A percentile compares a stretch with the other conserved stretches of the same genome.
These are phyloP conservation scores for Pangasianodon gigas DNA, from an alignment of 2,113 vertebrate species.

Conservation along the genomic window DNA sequence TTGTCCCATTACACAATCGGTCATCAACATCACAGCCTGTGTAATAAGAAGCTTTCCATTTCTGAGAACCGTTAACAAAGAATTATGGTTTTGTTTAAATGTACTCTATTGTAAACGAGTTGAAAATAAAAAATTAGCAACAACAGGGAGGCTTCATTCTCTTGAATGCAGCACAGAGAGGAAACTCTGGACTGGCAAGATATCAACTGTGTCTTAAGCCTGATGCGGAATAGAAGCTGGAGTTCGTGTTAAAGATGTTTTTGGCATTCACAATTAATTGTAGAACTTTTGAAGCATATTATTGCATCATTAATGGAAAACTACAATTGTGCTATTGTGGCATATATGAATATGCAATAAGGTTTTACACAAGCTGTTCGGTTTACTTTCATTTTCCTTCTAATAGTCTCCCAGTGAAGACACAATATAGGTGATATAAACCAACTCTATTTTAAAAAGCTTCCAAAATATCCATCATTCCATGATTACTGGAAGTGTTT, in stretches of 20 bases:
- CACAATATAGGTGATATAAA: not conserved
- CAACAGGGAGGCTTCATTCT: not conserved
- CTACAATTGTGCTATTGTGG: not conserved
- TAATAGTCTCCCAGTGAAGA: not conserved
- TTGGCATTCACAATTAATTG: not conserved
- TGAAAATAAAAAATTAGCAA: slow-evolving; percentile 10
- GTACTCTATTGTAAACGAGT: not conserved
- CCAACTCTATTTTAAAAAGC: not conserved
- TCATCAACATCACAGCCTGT: not conserved
- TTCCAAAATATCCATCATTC: not conserved
- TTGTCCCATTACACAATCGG: not conserved
- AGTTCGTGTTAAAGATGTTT: not conserved
- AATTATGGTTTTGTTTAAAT: slow-evolving; percentile 21
- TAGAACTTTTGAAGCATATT: not conserved
- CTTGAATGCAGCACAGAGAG: not conserved
- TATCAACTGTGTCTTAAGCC: not conserved
- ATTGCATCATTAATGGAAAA: not conserved
- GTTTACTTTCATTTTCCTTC: not conserved
- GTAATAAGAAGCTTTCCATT: not conserved
- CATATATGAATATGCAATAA: not conserved
- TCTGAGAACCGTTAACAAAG: not conserved
- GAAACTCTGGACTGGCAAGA: not conserved
- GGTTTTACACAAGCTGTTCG: not conserved
- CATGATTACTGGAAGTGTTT: not conserved
- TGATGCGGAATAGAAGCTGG: not conserved